Evolutionary conservation across 1,140 invertebrate genomes (phyloP), one percentile per base, ranked within the genome.

Genomic region (Caenorhabditis brenneri): DNA sequence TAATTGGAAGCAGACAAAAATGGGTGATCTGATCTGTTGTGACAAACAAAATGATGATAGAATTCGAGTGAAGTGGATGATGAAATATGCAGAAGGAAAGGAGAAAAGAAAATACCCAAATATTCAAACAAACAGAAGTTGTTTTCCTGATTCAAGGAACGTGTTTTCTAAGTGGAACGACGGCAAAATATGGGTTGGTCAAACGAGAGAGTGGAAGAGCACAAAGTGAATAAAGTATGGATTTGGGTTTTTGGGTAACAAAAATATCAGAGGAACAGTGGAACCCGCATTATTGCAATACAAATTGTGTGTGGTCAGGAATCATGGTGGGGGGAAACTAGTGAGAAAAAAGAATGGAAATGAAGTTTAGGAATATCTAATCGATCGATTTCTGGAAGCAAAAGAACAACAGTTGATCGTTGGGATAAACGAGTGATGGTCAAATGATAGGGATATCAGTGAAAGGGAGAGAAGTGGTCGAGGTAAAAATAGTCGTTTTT

Each of bases 261-360:
- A 74, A 74, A 74, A 74, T 10, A 55, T 27, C 39, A 42, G 53
- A 46, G 36, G 27, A n/a, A n/a, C n/a, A 24, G 5, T 1, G 36
- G 65, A 42, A 74, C 65, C 65, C 65, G 65, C 65, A 74, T 42
- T 9, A 46, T 36, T 36, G 65, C 5, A 74, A 74, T 74, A 74
- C 65, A 74, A 74, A 74, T 74, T 74, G 65, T 39, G 65, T 74
- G 65, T 74, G 65, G 65, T 74, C 65, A 74, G 65, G 65, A 74
- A 74, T 74, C 65, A 65, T 65, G 58, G 31, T n/a, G n/a, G n/a
- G 6, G 29, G 58, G 58, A 65, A 65, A 27, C 58, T 65, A 65
- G 58, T 22, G n/a, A n/a, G n/a, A n/a, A 19, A 36, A 27, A 74
- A 27, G 53, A 55, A 55, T 55, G 10, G 27, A 65, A 74, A 42